Conservation (phyloP, 2,888 invertebrate species). For the Cyaniris semiargus region DNA sequence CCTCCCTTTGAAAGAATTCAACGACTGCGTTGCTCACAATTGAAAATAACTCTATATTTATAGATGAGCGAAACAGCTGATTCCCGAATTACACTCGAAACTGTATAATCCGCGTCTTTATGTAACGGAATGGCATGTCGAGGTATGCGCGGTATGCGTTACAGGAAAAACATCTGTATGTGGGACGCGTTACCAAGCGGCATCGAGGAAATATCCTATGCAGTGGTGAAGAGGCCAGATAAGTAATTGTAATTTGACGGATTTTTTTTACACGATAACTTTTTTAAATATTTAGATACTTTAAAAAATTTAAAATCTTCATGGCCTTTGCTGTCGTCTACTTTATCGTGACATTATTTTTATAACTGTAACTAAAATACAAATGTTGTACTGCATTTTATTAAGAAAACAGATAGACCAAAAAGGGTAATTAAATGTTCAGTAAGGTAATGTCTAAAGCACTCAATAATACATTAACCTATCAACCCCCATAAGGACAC, state of each 20-base stretch:
- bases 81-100: constrained; percentile 8
- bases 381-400: too few species aligned
- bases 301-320: too few species aligned
- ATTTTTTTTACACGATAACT: neutral
- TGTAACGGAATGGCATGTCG: constrained; percentile 6
- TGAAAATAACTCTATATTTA: constrained; percentile 22
- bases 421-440: neutral
- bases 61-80: constrained; percentile 13
- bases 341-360: too few species aligned
- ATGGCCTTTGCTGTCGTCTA: too few species aligned
- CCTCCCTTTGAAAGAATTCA: neutral
- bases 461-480: neutral
- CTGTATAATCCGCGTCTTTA: neutral
- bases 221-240: neutral
- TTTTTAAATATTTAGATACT: too few species aligned
- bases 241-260: neutral
- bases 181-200: neutral
- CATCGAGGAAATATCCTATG: neutral
- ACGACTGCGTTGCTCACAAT: constrained; percentile 6
- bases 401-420: too few species aligned
- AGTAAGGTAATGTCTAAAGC: neutral
- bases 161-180: neutral
- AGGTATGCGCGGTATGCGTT: neutral
- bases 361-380: too few species aligned
- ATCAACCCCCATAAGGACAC: too few species aligned